Evolutionary conservation across 37 sponge, comb jelly and placozoan genomes (phyloP).

Genomic region (Beroe ovata): DNA sequence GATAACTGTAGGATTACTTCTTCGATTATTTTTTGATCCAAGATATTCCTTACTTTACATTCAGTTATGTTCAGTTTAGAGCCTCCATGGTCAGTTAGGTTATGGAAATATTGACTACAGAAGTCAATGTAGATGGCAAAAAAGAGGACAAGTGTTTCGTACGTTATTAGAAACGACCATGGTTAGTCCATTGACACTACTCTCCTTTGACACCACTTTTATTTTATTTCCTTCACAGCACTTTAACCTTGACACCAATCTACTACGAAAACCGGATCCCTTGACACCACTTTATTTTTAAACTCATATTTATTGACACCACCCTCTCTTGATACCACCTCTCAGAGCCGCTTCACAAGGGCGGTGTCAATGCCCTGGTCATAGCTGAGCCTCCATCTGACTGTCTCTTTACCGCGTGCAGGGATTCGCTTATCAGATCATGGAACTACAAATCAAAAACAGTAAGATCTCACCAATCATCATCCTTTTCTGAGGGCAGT

Average conservation of each 20-base stretch:
- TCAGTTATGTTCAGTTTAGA: too few relatives aligned
- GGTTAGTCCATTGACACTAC: constrained; percentile 6
- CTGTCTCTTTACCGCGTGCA: constrained; percentile 82
- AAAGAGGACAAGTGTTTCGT: constrained; percentile 75
- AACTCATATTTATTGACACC: too few relatives aligned
- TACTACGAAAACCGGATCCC: neutral
- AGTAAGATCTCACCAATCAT: too few relatives aligned
- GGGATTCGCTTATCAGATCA: constrained; percentile 87
- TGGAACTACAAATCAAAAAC: constrained; percentile 72
- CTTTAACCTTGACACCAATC: neutral
- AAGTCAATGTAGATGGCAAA: constrained; percentile 3
- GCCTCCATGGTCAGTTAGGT: neutral
- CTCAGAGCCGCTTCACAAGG: constrained; percentile 73
- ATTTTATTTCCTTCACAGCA: neutral
- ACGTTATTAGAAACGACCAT: constrained; percentile 75
- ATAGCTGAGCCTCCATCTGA: constrained; percentile 69
- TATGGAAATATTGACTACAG: neutral
- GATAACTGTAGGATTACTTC: too few relatives aligned
- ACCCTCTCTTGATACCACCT: too few relatives aligned
- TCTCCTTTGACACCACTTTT: neutral
- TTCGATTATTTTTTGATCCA: too few relatives aligned
- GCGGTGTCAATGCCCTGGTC: constrained; percentile 83
- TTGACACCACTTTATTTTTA: neutral
- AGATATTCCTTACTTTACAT: too few relatives aligned
- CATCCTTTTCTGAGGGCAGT: too few relatives aligned